Evolutionary conservation across 2,113 vertebrate species (phyloP).

Genomic region (Hemibagrus wyckioides): DNA sequence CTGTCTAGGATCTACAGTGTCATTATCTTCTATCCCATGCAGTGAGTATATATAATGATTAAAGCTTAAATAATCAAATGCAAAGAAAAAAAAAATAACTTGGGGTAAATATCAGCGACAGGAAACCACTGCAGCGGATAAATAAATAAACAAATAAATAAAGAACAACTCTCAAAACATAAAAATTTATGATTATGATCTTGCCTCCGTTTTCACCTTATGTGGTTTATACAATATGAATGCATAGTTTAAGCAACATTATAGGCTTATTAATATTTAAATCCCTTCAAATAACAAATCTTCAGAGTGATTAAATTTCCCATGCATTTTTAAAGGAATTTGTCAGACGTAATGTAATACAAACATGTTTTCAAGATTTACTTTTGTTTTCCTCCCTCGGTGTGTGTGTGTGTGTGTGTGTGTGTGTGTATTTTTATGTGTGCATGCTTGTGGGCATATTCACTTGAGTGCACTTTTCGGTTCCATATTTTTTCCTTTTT

Average conservation of each 20-base stretch:
- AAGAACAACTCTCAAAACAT: background rate
- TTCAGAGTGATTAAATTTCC: conserved; percentile 10
- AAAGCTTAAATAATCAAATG: background rate
- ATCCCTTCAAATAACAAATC: conserved; percentile 18
- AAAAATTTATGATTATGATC: conserved; percentile 7
- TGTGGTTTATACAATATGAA: conserved; percentile 18
- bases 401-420: background rate
- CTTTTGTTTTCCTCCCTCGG: background rate
- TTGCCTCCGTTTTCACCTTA: background rate
- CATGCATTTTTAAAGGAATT: conserved; percentile 38
- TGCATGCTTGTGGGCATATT: conserved; percentile 25
- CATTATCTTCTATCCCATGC: background rate
- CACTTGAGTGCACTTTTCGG: conserved; percentile 9
- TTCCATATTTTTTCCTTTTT: conserved; percentile 28
- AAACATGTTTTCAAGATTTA: conserved; percentile 4
- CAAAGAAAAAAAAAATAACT: background rate
- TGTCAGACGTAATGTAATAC: conserved; percentile 52
- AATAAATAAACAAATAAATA: background rate
- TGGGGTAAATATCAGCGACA: background rate
- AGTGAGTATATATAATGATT: background rate
- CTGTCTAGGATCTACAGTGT: background rate
- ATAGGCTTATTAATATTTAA: conserved; percentile 13
- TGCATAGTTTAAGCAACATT: conserved; percentile 15
- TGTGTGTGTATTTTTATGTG: background rate
- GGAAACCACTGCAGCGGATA: background rate